phyloP scores from a whole-genome alignment of 2,888 invertebrate species.

The Dascillus cervinus region DNA sequence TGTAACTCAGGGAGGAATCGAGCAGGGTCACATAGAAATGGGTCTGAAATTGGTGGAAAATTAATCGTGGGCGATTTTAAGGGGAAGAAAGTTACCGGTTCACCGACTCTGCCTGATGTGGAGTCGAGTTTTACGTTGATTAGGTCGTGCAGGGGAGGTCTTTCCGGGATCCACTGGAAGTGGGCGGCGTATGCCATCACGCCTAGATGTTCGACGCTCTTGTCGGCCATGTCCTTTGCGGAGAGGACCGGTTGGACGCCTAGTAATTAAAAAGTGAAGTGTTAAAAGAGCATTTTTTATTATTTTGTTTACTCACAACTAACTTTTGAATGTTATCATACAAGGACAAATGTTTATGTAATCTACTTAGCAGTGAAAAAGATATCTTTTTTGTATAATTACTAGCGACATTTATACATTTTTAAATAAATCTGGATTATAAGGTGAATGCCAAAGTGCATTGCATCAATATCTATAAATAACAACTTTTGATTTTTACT shows the following conservation, averaged over 20 bases:
- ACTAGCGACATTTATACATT: too few species aligned
- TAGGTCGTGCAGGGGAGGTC: slow-evolving; percentile 76
- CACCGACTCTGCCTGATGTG: slow-evolving; percentile 78
- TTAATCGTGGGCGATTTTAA: slow-evolving; percentile 3
- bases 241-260: slow-evolving; percentile 86
- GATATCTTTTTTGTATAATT: too few species aligned
- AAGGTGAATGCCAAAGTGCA: too few species aligned
- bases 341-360: too few species aligned
- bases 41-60: slow-evolving; percentile 46
- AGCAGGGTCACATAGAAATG: slow-evolving; percentile 71
- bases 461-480: too few species aligned
- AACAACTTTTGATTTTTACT: too few species aligned
- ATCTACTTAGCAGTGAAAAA: too few species aligned
- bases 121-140: slow-evolving; percentile 72
- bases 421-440: too few species aligned
- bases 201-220: slow-evolving; percentile 91
- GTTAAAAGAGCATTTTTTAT: too few species aligned
- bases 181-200: slow-evolving; percentile 96
- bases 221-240: slow-evolving; percentile 91
- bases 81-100: slow-evolving; percentile 56
- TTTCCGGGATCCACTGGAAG: slow-evolving; percentile 81
- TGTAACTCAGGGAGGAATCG: slow-evolving; percentile 42
- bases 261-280: too few species aligned
- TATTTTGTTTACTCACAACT: too few species aligned
- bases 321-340: too few species aligned